Evolutionary conservation across 2,888 invertebrate genomes (phyloP).

Genomic region (Drosophila kokeensis): DNA sequence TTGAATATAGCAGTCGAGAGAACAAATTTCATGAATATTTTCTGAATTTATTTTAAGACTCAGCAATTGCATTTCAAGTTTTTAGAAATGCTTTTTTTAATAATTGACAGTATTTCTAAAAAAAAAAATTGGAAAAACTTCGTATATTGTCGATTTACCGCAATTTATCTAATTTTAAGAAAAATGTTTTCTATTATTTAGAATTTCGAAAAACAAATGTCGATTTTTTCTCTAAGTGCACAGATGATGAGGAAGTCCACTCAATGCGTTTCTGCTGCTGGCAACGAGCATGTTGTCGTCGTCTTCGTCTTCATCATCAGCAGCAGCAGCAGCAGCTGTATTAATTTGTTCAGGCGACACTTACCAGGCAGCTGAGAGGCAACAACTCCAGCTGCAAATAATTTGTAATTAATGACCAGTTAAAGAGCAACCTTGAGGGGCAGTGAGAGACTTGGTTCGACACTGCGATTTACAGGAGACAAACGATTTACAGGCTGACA

Average conservation of each 20-base stretch:
- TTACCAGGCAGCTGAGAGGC: conserved; percentile 62
- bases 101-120: too few relatives aligned
- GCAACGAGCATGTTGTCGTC: conserved; percentile 38
- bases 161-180: not conserved
- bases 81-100: not conserved
- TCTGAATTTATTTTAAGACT: not conserved
- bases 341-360: conserved; percentile 78
- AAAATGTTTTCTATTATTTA: not conserved
- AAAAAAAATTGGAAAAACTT: too few relatives aligned
- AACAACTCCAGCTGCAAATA: conserved; percentile 63
- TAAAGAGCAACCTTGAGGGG: conserved; percentile 68
- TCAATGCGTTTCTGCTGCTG: conserved; percentile 5
- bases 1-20: too few relatives aligned
- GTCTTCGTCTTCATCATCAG: conserved; percentile 6
- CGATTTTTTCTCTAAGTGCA: not conserved
- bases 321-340: conserved; percentile 50
- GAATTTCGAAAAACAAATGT: not conserved
- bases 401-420: conserved; percentile 80
- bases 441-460: conserved; percentile 34
- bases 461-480: conserved; percentile 69
- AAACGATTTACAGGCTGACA: conserved; percentile 64
- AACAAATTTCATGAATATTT: not conserved
- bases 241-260: conserved; percentile 23
- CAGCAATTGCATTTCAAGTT: not conserved
- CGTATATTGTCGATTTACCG: too few relatives aligned